Percentiles rank a stretch among this genome's conserved stretches.
phyloP scores from a whole-genome alignment of 2,113 vertebrate species.

The Pelodiscus sinensis region DNA sequence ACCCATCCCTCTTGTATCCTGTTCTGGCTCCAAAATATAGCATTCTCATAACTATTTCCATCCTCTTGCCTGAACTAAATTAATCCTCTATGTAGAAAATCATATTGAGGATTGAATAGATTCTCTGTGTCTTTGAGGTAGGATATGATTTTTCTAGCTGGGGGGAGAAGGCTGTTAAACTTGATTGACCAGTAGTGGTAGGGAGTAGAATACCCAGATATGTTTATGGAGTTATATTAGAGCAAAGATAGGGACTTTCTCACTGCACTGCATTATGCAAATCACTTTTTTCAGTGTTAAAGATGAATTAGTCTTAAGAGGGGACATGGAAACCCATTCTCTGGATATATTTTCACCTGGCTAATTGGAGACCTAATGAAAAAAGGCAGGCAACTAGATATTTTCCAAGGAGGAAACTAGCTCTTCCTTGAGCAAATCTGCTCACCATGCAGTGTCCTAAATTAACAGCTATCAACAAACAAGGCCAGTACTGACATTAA shows the following conservation, averaged over 20 bases:
- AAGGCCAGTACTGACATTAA: not conserved
- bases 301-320: not conserved
- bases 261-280: not conserved
- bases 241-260: not conserved
- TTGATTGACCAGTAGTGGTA: conserved; percentile 21
- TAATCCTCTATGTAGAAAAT: conserved; percentile 59
- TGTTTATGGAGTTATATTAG: not conserved
- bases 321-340: not conserved
- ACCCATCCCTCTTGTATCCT: not conserved
- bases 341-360: not conserved
- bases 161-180: not conserved
- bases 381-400: not conserved
- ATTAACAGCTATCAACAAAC: not conserved
- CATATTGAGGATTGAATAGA: conserved; percentile 56
- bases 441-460: not conserved
- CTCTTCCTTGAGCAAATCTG: not conserved
- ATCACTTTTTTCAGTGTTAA: not conserved
- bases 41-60: conserved; percentile 49
- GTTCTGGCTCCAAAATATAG: not conserved
- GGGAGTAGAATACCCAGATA: not conserved
- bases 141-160: conserved; percentile 53
- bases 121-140: conserved; percentile 58
- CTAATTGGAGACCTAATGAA: not conserved
- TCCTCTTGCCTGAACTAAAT: conserved; percentile 61
- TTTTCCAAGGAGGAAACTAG: not conserved